Evolutionary conservation across 2,113 vertebrate species (phyloP).

Genomic region (Leptocoma aspasia): DNA sequence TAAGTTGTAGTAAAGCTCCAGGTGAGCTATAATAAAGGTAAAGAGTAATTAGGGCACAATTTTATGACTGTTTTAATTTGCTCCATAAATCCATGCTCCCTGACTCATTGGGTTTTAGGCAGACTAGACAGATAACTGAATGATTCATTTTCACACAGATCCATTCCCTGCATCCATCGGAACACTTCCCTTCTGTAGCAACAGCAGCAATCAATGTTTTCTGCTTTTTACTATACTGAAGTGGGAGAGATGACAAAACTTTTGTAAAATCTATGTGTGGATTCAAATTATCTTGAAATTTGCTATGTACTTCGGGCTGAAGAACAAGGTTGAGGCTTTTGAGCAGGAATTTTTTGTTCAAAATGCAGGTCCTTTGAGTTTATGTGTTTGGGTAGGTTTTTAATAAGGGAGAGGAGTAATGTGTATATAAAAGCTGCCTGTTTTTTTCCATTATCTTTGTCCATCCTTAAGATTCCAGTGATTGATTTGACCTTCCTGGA

Average conservation of each 20-base stretch:
- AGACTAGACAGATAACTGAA: not conserved
- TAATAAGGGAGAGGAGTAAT: not conserved
- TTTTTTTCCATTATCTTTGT: not conserved
- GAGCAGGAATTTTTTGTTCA: not conserved
- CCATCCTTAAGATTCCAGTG: not conserved
- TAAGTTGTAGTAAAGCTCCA: not conserved
- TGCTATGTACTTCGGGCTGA: not conserved
- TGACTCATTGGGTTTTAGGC: not conserved
- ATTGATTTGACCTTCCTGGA: not conserved
- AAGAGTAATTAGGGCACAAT: not conserved
- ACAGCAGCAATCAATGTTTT: not conserved
- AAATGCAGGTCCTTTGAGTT: not conserved
- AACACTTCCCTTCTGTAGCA: not conserved
- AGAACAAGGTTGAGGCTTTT: not conserved
- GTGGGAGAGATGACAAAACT: not conserved
- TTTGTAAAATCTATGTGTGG: not conserved
- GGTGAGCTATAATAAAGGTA: not conserved
- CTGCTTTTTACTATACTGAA: not conserved
- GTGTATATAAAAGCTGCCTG: not conserved
- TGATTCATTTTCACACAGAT: not conserved
- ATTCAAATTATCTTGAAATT: not conserved
- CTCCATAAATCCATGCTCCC: not conserved
- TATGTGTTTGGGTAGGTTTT: not conserved
- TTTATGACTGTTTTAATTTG: not conserved
- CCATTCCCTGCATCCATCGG: not conserved